Evolutionary conservation across 1,140 invertebrate genomes (phyloP).

Genomic region (Aplysia californica): DNA sequence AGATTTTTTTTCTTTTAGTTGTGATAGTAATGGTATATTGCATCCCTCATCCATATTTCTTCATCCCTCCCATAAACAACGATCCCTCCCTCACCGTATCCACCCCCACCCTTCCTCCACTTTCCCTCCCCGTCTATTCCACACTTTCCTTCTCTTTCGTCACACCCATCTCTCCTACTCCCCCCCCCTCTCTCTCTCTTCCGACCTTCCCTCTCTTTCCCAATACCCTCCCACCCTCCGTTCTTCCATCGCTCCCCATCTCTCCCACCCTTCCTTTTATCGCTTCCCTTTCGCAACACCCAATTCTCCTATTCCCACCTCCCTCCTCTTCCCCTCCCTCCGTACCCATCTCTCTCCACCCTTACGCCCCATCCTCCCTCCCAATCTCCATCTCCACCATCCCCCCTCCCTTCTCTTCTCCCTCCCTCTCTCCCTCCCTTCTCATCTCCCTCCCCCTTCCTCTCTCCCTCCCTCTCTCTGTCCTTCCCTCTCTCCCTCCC

Average conservation of each 20-base stretch:
- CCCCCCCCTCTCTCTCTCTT: neutral
- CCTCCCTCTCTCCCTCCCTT: neutral
- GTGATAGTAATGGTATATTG: too few species aligned
- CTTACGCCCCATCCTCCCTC: neutral
- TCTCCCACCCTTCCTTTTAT: neutral
- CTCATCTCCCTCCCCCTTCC: neutral
- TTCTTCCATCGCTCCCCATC: neutral
- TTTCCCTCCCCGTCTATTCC: too few species aligned
- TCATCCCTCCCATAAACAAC: too few species aligned
- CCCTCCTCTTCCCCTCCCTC: neutral
- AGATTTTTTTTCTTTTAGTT: too few species aligned
- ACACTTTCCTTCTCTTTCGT: neutral
- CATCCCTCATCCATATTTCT: too few species aligned
- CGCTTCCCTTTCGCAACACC: neutral
- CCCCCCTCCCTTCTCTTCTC: neutral
- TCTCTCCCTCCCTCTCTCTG: neutral
- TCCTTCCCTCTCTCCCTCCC: neutral
- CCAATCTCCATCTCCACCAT: neutral
- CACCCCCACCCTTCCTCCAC: too few species aligned
- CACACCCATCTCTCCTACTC: neutral
- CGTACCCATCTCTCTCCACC: neutral
- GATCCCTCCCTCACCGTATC: too few species aligned
- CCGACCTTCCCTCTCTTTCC: neutral
- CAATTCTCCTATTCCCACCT: neutral
- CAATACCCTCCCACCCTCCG: neutral